A percentile compares a stretch with the other conserved stretches of the same genome.
These are phyloP conservation scores for Catocala fraxini DNA, from an alignment of 2,888 invertebrate species.

Conservation along the genomic window DNA sequence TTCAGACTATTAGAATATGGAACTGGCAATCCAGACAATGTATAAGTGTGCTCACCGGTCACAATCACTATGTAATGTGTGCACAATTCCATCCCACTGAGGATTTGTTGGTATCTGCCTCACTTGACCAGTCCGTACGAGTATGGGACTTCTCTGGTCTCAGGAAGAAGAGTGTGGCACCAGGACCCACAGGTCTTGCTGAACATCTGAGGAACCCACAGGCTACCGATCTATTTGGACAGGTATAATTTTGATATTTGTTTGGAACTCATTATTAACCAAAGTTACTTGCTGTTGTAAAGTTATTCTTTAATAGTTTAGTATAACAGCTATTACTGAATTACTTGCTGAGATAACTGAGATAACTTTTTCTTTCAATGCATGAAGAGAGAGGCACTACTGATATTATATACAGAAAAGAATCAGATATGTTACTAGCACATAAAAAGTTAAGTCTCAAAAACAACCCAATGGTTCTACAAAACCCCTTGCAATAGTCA, in stretches of 20 bases:
- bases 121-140: constrained; percentile 98
- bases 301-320: too few relatives aligned
- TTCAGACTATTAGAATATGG: constrained; percentile 98
- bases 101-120: constrained; percentile 98
- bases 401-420: too few relatives aligned
- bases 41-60: constrained; percentile 97
- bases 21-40: constrained; percentile 99
- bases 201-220: constrained; percentile 95
- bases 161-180: constrained; percentile 98
- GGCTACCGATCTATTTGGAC: constrained; percentile 97
- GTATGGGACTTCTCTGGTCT: constrained; percentile 99
- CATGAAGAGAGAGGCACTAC: too few relatives aligned
- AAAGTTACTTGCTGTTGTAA: neutral
- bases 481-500: too few relatives aligned
- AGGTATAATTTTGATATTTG: constrained; percentile 63
- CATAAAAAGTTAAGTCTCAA: too few relatives aligned
- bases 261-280: neutral
- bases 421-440: too few relatives aligned
- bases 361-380: too few relatives aligned
- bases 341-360: too few relatives aligned
- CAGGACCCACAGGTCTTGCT: constrained; percentile 96
- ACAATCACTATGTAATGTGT: constrained; percentile 99
- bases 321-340: too few relatives aligned
- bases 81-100: constrained; percentile 99
- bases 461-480: too few relatives aligned